A percentile compares a stretch with the other conserved stretches of the same genome.
These are phyloP conservation scores for Atethmia centrago DNA, from an alignment of 2,888 invertebrate genomes.

Conservation along the genomic window DNA sequence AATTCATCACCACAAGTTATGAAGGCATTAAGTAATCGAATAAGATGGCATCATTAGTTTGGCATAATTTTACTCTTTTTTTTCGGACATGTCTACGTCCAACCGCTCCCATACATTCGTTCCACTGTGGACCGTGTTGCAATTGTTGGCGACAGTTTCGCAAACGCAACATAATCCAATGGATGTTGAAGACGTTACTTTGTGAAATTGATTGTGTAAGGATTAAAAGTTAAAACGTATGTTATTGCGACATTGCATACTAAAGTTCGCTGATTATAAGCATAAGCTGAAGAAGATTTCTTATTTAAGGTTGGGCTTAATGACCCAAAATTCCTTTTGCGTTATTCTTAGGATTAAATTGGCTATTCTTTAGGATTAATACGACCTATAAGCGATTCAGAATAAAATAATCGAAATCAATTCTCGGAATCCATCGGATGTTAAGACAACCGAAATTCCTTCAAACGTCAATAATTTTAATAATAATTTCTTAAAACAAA, in stretches of 20 bases:
- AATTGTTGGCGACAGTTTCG: conserved; percentile 46
- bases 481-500: conserved; percentile 19
- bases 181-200: conserved; percentile 24
- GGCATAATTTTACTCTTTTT: too few relatives aligned
- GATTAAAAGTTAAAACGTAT: conserved; percentile 34
- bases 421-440: conserved; percentile 25
- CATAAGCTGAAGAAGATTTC: conserved; percentile 4
- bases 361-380: conserved; percentile 15
- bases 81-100: too few relatives aligned
- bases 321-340: conserved; percentile 17
- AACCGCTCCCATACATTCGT: too few relatives aligned
- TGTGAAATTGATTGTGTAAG: conserved; percentile 55
- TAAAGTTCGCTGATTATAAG: conserved; percentile 24
- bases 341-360: conserved; percentile 21
- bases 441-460: not conserved
- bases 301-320: conserved; percentile 8
- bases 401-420: conserved; percentile 9
- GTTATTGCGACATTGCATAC: conserved; percentile 32
- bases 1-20: too few relatives aligned
- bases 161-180: conserved; percentile 43
- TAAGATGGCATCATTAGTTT: too few relatives aligned
- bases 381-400: not conserved
- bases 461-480: conserved; percentile 20
- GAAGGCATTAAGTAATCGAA: too few relatives aligned
- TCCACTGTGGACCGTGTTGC: too few relatives aligned